These are phyloP conservation scores for Centroberyx gerrardi DNA, from an alignment of 2,797 vertebrate genomes.

Conservation along the genomic window DNA sequence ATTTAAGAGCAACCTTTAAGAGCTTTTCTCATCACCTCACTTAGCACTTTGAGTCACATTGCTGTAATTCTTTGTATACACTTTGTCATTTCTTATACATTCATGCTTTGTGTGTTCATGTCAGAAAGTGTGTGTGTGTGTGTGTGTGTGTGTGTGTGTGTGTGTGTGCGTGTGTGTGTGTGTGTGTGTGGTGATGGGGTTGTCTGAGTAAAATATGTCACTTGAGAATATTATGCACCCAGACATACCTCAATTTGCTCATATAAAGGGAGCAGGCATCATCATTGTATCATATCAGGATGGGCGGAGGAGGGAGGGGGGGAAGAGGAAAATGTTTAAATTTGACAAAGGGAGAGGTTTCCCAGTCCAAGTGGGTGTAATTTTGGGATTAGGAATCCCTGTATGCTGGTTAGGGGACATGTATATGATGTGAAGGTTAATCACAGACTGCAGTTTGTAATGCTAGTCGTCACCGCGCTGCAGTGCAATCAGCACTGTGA, in stretches of 20 bases:
- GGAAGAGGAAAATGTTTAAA: conserved; percentile 70
- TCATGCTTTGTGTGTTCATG: neutral
- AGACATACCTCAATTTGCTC: conserved; percentile 45
- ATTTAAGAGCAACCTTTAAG: neutral
- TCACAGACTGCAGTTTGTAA: conserved; percentile 81
- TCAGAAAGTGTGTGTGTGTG: too few species aligned
- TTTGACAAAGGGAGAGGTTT: conserved; percentile 75
- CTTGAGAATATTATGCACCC: conserved; percentile 29
- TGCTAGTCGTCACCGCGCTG: conserved; percentile 76
- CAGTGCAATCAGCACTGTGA: conserved; percentile 84
- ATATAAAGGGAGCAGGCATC: conserved; percentile 40
- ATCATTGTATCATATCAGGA: conserved; percentile 51
- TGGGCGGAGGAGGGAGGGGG: conserved; percentile 40
- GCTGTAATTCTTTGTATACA: neutral
- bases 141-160: neutral
- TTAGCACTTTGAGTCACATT: neutral
- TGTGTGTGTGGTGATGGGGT: neutral
- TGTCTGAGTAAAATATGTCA: conserved; percentile 36
- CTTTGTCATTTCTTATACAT: neutral
- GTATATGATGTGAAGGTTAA: conserved; percentile 87
- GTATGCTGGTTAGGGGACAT: conserved; percentile 77
- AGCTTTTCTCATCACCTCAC: neutral
- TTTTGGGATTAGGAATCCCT: conserved; percentile 82
- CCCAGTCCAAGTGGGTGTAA: conserved; percentile 75
- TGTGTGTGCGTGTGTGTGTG: neutral